These are phyloP conservation scores for Pipa parva DNA, from an alignment of 2,113 vertebrate genomes.

Conservation along the genomic window DNA sequence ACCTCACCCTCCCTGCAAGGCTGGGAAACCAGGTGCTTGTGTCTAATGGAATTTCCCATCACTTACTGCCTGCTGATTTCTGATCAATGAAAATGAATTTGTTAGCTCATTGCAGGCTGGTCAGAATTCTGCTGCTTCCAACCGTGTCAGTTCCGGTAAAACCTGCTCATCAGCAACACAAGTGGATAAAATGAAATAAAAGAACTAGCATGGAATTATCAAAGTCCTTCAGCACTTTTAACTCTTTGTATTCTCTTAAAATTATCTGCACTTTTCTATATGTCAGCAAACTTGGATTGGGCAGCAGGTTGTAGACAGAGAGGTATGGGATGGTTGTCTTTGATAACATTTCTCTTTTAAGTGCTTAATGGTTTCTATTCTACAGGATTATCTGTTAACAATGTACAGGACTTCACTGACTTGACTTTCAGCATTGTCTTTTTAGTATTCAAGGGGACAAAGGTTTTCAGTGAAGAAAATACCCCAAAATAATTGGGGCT, in stretches of 20 bases:
- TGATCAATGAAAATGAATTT: constrained; percentile 86
- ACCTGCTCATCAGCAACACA: constrained; percentile 74
- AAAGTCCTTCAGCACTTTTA: constrained; percentile 60
- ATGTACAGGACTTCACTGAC: too few relatives aligned
- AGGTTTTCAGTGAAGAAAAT: too few relatives aligned
- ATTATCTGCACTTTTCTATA: neutral
- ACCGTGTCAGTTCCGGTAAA: constrained; percentile 81
- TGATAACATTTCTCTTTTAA: too few relatives aligned
- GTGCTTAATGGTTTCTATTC: too few relatives aligned
- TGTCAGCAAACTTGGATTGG: too few relatives aligned
- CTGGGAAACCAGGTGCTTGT: constrained; percentile 52
- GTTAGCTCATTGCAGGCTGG: constrained; percentile 75
- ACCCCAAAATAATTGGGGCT: too few relatives aligned
- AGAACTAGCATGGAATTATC: constrained; percentile 73
- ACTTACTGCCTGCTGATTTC: constrained; percentile 80
- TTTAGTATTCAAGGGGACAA: too few relatives aligned
- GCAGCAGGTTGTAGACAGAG: too few relatives aligned
- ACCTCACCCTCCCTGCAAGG: constrained; percentile 32
- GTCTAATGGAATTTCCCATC: constrained; percentile 81
- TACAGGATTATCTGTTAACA: too few relatives aligned
- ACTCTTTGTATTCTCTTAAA: constrained; percentile 57
- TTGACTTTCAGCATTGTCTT: too few relatives aligned
- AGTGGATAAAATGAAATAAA: constrained; percentile 79
- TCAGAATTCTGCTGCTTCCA: constrained; percentile 68
- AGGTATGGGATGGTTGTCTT: too few relatives aligned